Conservation (phyloP, 2,888 invertebrate genomes). For the Acrobeloides nanus region DNA sequence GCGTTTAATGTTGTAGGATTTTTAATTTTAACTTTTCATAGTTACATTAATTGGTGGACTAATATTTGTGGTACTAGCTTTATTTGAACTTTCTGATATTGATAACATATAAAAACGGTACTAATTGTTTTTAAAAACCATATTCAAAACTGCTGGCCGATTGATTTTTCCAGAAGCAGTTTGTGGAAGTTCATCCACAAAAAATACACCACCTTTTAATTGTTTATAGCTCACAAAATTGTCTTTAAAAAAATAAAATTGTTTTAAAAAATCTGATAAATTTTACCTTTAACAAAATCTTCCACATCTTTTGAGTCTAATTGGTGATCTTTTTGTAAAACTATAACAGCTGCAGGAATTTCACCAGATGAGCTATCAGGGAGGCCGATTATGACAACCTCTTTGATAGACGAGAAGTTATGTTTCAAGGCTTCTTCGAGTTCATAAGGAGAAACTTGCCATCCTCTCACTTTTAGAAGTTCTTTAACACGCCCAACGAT, state of each 20-base stretch:
- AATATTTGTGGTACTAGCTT: no score
- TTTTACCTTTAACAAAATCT: slow-evolving; percentile 8
- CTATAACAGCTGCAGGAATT: slow-evolving; percentile 69
- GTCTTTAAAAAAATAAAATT: no score
- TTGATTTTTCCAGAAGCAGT: slow-evolving; percentile 12
- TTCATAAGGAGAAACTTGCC: slow-evolving; percentile 61
- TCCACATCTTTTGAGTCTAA: slow-evolving; percentile 8
- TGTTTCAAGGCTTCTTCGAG: slow-evolving; percentile 13
- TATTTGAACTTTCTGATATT: no score
- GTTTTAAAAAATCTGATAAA: no score
- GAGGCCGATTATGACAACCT: slow-evolving; percentile 12
- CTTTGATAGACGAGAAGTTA: slow-evolving; percentile 1
- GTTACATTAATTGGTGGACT: no score
- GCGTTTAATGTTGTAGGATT: no score
- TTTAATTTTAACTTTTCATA: no score
- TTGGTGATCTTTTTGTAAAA: slow-evolving; percentile 57
- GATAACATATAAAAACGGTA: no score
- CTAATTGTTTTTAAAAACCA: no score
- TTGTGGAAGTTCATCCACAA: slow-evolving; percentile 12
- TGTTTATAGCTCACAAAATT: slow-evolving; percentile 14
- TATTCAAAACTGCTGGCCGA: no score
- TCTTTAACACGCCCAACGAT: slow-evolving; percentile 80
- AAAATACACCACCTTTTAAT: slow-evolving; percentile 11
- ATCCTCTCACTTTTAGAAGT: slow-evolving; percentile 79
- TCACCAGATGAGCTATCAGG: slow-evolving; percentile 63